These are phyloP conservation scores for Furnarius figulus DNA, from an alignment of 2,113 vertebrate genomes.

Conservation along the genomic window DNA sequence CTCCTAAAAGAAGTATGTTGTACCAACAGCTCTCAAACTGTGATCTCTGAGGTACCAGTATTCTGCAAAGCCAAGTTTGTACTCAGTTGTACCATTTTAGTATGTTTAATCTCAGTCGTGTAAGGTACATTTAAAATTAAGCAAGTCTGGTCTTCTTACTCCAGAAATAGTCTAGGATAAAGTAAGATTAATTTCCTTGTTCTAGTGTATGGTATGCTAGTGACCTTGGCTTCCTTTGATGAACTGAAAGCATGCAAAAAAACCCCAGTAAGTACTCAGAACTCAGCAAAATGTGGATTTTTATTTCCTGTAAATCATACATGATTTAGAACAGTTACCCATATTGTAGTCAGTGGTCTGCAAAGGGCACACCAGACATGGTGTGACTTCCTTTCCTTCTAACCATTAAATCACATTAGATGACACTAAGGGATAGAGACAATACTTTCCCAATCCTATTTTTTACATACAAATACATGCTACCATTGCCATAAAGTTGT, in stretches of 20 bases:
- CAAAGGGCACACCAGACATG: background rate
- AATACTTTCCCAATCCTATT: background rate
- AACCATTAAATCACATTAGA: background rate
- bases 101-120: background rate
- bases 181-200: background rate
- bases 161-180: background rate
- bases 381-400: background rate
- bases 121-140: background rate
- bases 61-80: background rate
- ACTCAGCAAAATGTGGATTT: background rate
- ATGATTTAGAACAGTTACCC: background rate
- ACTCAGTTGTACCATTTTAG: background rate
- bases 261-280: background rate
- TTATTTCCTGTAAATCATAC: background rate
- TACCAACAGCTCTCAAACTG: background rate
- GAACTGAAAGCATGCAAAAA: background rate
- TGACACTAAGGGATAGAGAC: background rate
- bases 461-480: background rate
- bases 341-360: background rate
- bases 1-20: background rate
- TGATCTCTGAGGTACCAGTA: background rate
- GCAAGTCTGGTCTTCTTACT: background rate
- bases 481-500: background rate
- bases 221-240: background rate
- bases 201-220: background rate